These are phyloP conservation scores for Enteromius trimaculatus DNA, from an alignment of 2,797 vertebrate species.

Conservation along the genomic window DNA sequence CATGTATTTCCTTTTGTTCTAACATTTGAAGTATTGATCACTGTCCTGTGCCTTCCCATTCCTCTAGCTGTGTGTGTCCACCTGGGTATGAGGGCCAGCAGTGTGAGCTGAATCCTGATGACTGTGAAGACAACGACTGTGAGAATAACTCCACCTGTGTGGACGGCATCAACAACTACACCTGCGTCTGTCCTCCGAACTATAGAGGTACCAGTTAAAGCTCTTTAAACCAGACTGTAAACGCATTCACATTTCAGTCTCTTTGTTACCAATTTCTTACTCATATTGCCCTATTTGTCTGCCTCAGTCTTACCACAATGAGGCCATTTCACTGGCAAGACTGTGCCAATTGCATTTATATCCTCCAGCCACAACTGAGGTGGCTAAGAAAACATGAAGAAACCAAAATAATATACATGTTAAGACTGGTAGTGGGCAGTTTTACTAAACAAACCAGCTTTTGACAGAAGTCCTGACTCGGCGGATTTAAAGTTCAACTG, in stretches of 20 bases:
- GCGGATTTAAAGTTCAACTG: constrained; percentile 39
- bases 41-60: constrained; percentile 14
- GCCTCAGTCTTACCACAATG: constrained; percentile 23
- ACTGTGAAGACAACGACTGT: constrained; percentile 97
- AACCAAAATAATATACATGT: constrained; percentile 50
- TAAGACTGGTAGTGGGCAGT: constrained; percentile 31
- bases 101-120: constrained; percentile 93
- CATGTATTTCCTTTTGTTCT: constrained; percentile 39
- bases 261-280: constrained; percentile 6
- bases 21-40: constrained; percentile 46
- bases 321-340: constrained; percentile 13
- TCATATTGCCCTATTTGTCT: constrained; percentile 33
- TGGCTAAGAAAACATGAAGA: constrained; percentile 65
- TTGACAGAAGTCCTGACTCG: constrained; percentile 53
- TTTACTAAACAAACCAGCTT: constrained; percentile 27
- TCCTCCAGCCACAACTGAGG: constrained; percentile 51
- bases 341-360: constrained; percentile 44
- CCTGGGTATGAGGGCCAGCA: constrained; percentile 90
- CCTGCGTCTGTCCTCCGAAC: constrained; percentile 90
- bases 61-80: constrained; percentile 87
- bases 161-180: constrained; percentile 96
- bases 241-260: background rate
- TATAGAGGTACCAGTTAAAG: constrained; percentile 79
- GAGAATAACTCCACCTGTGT: constrained; percentile 96
- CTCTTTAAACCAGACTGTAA: constrained; percentile 5